Evolutionary conservation across 2,888 invertebrate species (phyloP).

Genomic region (Brachypterus glaber): DNA sequence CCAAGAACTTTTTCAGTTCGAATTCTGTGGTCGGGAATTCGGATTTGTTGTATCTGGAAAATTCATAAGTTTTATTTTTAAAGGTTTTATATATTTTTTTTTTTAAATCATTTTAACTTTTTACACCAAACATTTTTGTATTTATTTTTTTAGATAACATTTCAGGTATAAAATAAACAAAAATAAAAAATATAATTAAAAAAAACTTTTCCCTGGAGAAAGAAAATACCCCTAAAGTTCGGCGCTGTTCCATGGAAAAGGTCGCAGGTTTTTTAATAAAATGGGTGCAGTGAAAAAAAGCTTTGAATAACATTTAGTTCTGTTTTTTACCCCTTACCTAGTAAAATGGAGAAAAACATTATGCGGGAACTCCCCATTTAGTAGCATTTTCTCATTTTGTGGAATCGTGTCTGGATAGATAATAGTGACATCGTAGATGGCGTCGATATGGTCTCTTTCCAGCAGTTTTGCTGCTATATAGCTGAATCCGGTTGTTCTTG

Average conservation of each 20-base stretch:
- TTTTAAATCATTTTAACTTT: too few relatives aligned
- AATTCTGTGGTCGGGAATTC: constrained; percentile 51
- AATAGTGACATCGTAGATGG: constrained; percentile 81
- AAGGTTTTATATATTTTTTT: too few relatives aligned
- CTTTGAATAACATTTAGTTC: too few relatives aligned
- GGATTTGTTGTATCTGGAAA: constrained; percentile 48
- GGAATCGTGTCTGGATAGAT: constrained; percentile 69
- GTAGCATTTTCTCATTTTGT: constrained; percentile 63
- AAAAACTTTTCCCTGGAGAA: too few relatives aligned
- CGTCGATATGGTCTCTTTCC: constrained; percentile 53
- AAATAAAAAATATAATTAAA: too few relatives aligned
- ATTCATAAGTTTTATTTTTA: background rate
- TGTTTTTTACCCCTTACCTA: too few relatives aligned
- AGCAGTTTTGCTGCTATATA: constrained; percentile 50
- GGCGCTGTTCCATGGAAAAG: too few relatives aligned
- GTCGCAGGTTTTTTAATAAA: background rate
- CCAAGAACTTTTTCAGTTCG: constrained; percentile 53
- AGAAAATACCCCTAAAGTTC: too few relatives aligned
- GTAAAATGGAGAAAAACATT: constrained; percentile 69
- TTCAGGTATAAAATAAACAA: too few relatives aligned
- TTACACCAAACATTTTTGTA: too few relatives aligned
- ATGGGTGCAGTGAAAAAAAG: constrained; percentile 5
- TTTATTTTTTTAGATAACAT: too few relatives aligned
- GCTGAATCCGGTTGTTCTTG: constrained; percentile 73
- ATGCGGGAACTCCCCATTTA: constrained; percentile 61